These are phyloP conservation scores for Molanna angustata DNA, from an alignment of 2,888 invertebrate species.

Conservation along the genomic window DNA sequence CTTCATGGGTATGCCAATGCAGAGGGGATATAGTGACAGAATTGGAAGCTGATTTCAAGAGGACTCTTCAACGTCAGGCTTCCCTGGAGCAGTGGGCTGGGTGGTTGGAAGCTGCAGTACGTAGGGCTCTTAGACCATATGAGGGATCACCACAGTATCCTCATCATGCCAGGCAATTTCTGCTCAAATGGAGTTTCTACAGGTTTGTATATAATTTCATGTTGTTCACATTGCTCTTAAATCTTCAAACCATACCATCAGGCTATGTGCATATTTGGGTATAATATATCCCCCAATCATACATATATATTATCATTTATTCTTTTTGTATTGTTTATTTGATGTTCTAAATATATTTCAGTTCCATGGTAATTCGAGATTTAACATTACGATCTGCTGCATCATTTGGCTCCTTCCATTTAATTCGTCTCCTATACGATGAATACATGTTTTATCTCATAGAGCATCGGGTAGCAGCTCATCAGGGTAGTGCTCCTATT, in stretches of 20 bases:
- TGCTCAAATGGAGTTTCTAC: constrained; percentile 99
- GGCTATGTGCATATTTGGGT: neutral
- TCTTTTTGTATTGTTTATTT: neutral
- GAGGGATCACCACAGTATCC: constrained; percentile 80
- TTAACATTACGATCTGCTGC: constrained; percentile 94
- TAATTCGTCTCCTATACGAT: constrained; percentile 95
- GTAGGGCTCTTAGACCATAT: constrained; percentile 83
- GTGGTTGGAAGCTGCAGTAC: constrained; percentile 95
- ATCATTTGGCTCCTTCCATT: constrained; percentile 98
- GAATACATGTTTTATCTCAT: constrained; percentile 99
- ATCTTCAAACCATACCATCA: neutral
- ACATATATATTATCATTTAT: neutral
- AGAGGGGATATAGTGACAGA: constrained; percentile 77
- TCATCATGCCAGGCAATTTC: constrained; percentile 84
- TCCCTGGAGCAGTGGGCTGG: constrained; percentile 96
- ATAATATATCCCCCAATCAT: neutral
- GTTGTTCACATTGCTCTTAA: too few species aligned
- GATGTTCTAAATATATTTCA: constrained; percentile 41
- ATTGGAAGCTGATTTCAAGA: constrained; percentile 89
- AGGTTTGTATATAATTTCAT: constrained; percentile 51
- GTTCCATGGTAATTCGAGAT: constrained; percentile 97
- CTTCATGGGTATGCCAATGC: constrained; percentile 98
- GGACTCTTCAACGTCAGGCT: constrained; percentile 88
- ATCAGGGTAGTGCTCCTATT: constrained; percentile 87
- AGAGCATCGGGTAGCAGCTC: constrained; percentile 93